Conservation (phyloP, 2,888 invertebrate genomes). For the Melieria picta region DNA sequence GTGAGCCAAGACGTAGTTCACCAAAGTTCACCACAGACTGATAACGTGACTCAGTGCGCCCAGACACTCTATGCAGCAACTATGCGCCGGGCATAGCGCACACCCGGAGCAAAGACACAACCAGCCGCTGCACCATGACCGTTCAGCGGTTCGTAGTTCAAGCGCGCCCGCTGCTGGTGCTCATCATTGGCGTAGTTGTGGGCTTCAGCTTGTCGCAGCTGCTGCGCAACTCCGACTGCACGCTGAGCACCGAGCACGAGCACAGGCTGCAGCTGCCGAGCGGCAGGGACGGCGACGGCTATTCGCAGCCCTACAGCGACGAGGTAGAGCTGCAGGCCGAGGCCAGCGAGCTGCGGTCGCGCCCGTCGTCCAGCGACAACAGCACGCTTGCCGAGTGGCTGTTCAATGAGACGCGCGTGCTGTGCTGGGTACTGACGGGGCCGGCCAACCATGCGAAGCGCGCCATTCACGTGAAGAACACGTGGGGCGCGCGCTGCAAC, state of each 20-base stretch:
- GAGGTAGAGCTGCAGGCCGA: constrained; percentile 27
- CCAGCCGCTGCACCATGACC: too few species aligned
- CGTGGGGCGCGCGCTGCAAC: constrained; percentile 94
- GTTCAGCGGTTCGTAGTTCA: background rate
- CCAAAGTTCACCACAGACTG: too few species aligned
- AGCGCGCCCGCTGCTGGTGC: constrained; percentile 48
- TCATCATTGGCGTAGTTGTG: constrained; percentile 53
- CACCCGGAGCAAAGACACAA: too few species aligned
- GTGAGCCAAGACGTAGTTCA: too few species aligned
- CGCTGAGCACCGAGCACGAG: background rate
- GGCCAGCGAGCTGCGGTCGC: background rate
- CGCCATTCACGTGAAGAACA: constrained; percentile 89
- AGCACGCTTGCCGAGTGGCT: constrained; percentile 74
- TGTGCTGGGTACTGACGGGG: constrained; percentile 96
- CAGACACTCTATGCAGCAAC: too few species aligned
- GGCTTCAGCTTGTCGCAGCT: constrained; percentile 55
- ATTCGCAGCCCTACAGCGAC: too few species aligned
- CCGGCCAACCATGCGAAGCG: constrained; percentile 86
- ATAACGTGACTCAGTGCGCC: too few species aligned
- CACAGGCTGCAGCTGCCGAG: constrained; percentile 15
- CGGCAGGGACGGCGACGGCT: constrained; percentile 2
- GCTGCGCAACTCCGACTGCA: constrained; percentile 45
- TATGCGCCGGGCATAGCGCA: too few species aligned
- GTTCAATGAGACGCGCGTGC: constrained; percentile 78
- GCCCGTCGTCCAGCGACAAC: constrained; percentile 19